These are phyloP conservation scores for Eudasyphora cyanicolor DNA, from an alignment of 2,888 invertebrate genomes.

Conservation along the genomic window DNA sequence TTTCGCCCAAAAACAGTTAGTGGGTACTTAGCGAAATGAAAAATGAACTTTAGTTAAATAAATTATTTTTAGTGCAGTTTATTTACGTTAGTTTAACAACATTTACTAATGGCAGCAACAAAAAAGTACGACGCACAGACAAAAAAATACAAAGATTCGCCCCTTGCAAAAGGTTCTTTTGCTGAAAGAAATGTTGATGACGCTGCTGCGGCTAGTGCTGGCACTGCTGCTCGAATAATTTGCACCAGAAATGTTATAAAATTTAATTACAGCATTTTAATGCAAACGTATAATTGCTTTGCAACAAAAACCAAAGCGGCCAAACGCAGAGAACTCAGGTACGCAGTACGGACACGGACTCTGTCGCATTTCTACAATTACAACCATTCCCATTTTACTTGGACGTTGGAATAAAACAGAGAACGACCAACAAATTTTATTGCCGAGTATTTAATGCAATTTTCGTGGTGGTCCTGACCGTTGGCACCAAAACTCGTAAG, in stretches of 20 bases:
- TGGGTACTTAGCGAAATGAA: constrained; percentile 52
- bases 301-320: constrained; percentile 12
- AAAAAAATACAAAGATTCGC: too few species aligned
- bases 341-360: neutral
- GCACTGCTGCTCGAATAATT: constrained; percentile 50
- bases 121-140: neutral
- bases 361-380: neutral
- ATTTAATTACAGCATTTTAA: constrained; percentile 66
- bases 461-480: neutral
- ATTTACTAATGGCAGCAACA: constrained; percentile 10
- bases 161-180: neutral
- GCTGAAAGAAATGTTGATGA: neutral
- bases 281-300: constrained; percentile 61
- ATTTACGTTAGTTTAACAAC: constrained; percentile 47
- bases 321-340: neutral
- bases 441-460: constrained; percentile 7
- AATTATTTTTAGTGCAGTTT: constrained; percentile 53
- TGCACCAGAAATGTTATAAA: constrained; percentile 62
- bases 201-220: neutral
- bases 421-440: constrained; percentile 7
- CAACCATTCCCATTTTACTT: neutral
- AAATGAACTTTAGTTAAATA: constrained; percentile 56
- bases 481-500: neutral
- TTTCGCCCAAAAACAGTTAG: neutral
- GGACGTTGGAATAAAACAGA: constrained; percentile 9